These are phyloP conservation scores for Dimorphilus gyrociliatus DNA, from an alignment of 2,888 invertebrate species.

Conservation along the genomic window DNA sequence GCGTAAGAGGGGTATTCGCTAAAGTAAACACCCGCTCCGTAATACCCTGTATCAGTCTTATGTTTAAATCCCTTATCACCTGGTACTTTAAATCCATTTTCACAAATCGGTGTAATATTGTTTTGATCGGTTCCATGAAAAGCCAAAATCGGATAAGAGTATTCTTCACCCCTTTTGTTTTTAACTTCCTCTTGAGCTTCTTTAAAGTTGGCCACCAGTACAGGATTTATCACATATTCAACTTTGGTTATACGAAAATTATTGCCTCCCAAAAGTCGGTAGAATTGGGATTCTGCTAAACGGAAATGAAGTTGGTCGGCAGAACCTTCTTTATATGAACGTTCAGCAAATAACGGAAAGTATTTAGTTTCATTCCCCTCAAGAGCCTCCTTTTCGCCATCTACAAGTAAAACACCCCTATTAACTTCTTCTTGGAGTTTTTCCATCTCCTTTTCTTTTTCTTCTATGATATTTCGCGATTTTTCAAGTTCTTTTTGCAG, in stretches of 20 bases:
- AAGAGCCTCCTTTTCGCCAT: slow-evolving; percentile 22
- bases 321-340: slow-evolving; percentile 23
- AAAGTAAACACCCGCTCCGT: slow-evolving; percentile 20
- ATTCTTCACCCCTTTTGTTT: slow-evolving; percentile 15
- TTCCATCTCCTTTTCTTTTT: slow-evolving; percentile 18
- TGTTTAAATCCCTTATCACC: slow-evolving; percentile 13
- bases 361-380: slow-evolving; percentile 16
- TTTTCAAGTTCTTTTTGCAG: too few relatives aligned
- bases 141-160: slow-evolving; percentile 22
- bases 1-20: slow-evolving; percentile 23
- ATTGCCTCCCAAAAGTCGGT: slow-evolving; percentile 15
- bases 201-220: slow-evolving; percentile 14
- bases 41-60: slow-evolving; percentile 11
- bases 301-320: slow-evolving; percentile 25
- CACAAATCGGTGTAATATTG: slow-evolving; percentile 20
- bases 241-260: slow-evolving; percentile 12
- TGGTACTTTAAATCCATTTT: slow-evolving; percentile 19
- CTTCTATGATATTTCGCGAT: too few relatives aligned
- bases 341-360: slow-evolving; percentile 19
- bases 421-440: slow-evolving; percentile 19
- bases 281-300: slow-evolving; percentile 29
- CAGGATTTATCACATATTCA: slow-evolving; percentile 23
- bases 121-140: slow-evolving; percentile 22
- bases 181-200: slow-evolving; percentile 17
- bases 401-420: slow-evolving; percentile 18